phyloP scores from a whole-genome alignment of 2,797 vertebrate genomes.

The Xiphorhynchus erythropygius region DNA sequence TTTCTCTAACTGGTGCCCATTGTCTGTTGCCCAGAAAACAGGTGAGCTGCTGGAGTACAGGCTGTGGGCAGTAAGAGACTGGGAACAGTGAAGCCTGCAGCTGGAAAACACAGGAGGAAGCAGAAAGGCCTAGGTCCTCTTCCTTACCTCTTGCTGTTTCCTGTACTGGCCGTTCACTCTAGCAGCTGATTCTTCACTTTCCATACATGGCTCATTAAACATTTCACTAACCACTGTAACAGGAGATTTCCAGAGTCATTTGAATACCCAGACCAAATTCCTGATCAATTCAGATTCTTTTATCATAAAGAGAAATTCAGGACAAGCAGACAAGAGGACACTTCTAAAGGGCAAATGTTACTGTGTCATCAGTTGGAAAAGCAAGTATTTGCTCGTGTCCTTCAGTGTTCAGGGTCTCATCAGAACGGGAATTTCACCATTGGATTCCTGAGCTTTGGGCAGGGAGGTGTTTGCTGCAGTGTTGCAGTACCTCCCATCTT shows the following conservation, averaged over 20 bases:
- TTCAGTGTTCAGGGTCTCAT: neutral
- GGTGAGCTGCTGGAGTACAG: neutral
- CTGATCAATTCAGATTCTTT: neutral
- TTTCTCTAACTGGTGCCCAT: neutral
- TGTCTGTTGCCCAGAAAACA: neutral
- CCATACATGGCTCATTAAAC: neutral
- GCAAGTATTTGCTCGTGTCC: neutral
- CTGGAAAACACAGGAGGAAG: neutral
- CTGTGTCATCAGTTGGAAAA: neutral
- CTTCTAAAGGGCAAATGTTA: neutral
- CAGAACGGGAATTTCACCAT: neutral
- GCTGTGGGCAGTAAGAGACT: neutral
- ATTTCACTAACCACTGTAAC: neutral
- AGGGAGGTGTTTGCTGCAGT: neutral
- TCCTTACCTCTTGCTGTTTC: neutral
- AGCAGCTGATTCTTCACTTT: neutral
- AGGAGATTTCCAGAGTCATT: neutral
- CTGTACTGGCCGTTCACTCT: neutral
- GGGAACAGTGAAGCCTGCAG: neutral
- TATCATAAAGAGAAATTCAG: neutral
- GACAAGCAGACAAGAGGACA: neutral
- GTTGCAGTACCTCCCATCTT: neutral
- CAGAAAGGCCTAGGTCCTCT: neutral
- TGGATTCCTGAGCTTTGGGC: neutral
- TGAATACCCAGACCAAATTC: neutral